Percentiles rank a stretch among this genome's conserved stretches.
phyloP scores from a whole-genome alignment of 2,113 vertebrate species.

The Monarcha castaneiventris region DNA sequence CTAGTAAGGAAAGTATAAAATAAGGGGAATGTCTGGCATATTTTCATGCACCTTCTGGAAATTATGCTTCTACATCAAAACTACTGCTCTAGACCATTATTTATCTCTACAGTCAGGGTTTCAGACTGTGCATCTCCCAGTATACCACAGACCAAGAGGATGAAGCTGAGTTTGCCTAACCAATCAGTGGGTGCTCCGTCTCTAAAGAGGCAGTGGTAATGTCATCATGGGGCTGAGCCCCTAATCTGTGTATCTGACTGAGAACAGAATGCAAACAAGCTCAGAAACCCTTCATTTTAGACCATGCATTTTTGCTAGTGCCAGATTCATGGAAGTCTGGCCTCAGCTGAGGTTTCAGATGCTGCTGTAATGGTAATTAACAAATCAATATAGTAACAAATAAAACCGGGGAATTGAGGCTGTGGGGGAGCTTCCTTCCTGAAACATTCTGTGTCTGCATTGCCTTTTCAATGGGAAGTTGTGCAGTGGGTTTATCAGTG shows the following conservation, averaged over 20 bases:
- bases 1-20: background rate
- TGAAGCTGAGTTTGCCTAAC: background rate
- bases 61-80: background rate
- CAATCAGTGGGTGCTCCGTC: background rate
- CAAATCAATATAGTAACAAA: background rate
- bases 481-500: background rate
- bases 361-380: background rate
- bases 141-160: background rate
- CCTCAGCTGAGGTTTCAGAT: background rate
- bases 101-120: background rate
- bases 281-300: background rate
- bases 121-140: background rate
- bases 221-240: background rate
- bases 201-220: background rate
- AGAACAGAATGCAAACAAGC: background rate
- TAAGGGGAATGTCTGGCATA: background rate
- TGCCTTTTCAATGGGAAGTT: background rate
- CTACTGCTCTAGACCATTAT: background rate
- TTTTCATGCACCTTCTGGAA: background rate
- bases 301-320: background rate
- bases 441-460: background rate
- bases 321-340: background rate
- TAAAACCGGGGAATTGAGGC: fast-evolving
- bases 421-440: background rate
- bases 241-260: background rate